Evolutionary conservation across 2,797 vertebrate genomes (phyloP), one percentile per base, ranked within the genome.

Genomic region (Glossophaga mutica): DNA sequence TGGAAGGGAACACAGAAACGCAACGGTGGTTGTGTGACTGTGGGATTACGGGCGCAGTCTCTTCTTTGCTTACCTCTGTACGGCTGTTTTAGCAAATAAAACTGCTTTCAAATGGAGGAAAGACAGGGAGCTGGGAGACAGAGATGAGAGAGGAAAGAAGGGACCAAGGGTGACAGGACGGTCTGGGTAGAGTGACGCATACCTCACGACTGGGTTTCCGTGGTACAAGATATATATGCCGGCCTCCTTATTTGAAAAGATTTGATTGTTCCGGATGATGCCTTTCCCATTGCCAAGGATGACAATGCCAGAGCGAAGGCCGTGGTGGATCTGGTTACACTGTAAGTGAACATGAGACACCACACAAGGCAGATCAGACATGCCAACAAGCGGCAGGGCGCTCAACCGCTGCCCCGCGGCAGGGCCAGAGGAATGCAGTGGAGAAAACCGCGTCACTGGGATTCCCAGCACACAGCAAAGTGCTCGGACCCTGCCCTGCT

Each of bases 241-340:
- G n/a, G 99, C 99, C 97, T 99, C 99, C 98, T 99, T 99, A 98
- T 99, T 99, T 97, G 99, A 99, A 94, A 99, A 99, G 98, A 99
- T 99, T 97, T 98, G 99, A 98, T 99, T 99, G 98, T 99, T 99
- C 91, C 99, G 98, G 98, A 99, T 99, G 98, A 99, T 98, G 95
- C 99, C 99, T 98, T 98, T 99, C 88, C 99, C 99, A 78, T 99
- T 99, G 98, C 99, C 99, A 96, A 99, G 99, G 94, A 99, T 98
- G 84, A 99, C 99, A 87, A 99, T 99, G 95, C 99, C 99, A 2
- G 99, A 99, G 94, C 99, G 99, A 98, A 99, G 98, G 97, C 99
- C 99, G 4, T 99, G 99, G 98, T 99, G 99, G 98, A 99, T 99
- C 98, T 98, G 98, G 98, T 99, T 99, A 98, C 99, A 99, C 99